Percentiles rank a stretch among this genome's conserved stretches.
phyloP scores from a whole-genome alignment of 2,797 vertebrate species.

The Eulemur rubriventer region DNA sequence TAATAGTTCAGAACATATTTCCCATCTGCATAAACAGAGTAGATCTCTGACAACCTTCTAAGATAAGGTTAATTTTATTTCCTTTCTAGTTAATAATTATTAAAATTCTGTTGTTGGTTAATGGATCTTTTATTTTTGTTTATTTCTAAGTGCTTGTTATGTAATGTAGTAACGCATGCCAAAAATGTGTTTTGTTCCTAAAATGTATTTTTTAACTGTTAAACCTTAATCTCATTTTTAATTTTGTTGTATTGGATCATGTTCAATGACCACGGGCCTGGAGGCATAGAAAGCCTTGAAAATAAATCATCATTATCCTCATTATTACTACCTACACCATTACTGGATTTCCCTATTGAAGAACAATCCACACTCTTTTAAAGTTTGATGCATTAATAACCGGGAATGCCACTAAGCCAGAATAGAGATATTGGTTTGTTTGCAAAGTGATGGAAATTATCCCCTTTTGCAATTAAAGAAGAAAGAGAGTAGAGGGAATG shows the following conservation, averaged over 20 bases:
- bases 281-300: slow-evolving; percentile 46
- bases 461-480: slow-evolving; percentile 60
- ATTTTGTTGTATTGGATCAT: slow-evolving; percentile 48
- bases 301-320: slow-evolving; percentile 61
- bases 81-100: slow-evolving; percentile 67
- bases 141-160: slow-evolving; percentile 35
- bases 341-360: slow-evolving; percentile 62
- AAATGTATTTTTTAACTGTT: slow-evolving; percentile 53
- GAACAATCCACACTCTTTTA: slow-evolving; percentile 41
- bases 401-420: slow-evolving; percentile 49
- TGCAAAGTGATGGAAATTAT: slow-evolving; percentile 64
- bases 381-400: slow-evolving; percentile 56
- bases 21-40: slow-evolving; percentile 15
- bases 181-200: slow-evolving; percentile 51
- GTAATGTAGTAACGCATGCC: neutral
- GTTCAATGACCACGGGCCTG: slow-evolving; percentile 3
- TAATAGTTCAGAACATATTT: slow-evolving; percentile 36
- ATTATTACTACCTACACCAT: slow-evolving; percentile 43
- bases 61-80: slow-evolving; percentile 55
- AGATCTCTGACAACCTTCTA: slow-evolving; percentile 49
- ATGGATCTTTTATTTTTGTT: slow-evolving; percentile 60
- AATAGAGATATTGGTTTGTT: slow-evolving; percentile 63
- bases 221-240: slow-evolving; percentile 62
- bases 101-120: slow-evolving; percentile 53
- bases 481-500: slow-evolving; percentile 33